phyloP scores from a whole-genome alignment of 2,797 vertebrate genomes.

The Rhyacichthys aspro region DNA sequence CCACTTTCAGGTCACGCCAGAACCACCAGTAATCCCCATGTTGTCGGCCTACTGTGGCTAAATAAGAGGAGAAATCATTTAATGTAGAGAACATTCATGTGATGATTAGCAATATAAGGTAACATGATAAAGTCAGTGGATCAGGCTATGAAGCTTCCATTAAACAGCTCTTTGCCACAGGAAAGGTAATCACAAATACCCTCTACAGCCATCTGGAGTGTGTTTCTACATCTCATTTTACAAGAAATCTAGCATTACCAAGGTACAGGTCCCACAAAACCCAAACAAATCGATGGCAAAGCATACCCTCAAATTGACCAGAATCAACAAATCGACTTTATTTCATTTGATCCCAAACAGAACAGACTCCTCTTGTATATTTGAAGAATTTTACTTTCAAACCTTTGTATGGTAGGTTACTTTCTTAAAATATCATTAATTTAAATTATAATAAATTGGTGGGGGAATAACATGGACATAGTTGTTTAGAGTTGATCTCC shows the following conservation, averaged over 20 bases:
- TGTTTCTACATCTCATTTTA: constrained; percentile 54
- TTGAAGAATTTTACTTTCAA: constrained; percentile 4
- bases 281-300: constrained; percentile 79
- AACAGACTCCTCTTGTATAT: constrained; percentile 9
- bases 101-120: constrained; percentile 30
- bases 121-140: neutral
- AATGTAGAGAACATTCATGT: constrained; percentile 41
- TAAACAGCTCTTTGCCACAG: neutral
- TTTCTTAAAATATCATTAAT: too few relatives aligned
- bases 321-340: constrained; percentile 69
- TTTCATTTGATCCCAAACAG: constrained; percentile 52
- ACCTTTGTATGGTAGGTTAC: too few relatives aligned
- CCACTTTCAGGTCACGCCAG: constrained; percentile 77
- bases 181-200: constrained; percentile 28
- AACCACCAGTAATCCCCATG: constrained; percentile 76
- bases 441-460: too few relatives aligned
- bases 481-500: too few relatives aligned
- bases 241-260: constrained; percentile 54
- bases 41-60: constrained; percentile 74
- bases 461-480: too few relatives aligned
- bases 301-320: constrained; percentile 70
- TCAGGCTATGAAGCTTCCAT: constrained; percentile 2
- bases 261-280: constrained; percentile 48
- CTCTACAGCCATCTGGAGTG: constrained; percentile 19
- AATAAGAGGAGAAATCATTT: constrained; percentile 75